Evolutionary conservation across 2,888 invertebrate species (phyloP).

Genomic region (Megastigmus dorsalis): DNA sequence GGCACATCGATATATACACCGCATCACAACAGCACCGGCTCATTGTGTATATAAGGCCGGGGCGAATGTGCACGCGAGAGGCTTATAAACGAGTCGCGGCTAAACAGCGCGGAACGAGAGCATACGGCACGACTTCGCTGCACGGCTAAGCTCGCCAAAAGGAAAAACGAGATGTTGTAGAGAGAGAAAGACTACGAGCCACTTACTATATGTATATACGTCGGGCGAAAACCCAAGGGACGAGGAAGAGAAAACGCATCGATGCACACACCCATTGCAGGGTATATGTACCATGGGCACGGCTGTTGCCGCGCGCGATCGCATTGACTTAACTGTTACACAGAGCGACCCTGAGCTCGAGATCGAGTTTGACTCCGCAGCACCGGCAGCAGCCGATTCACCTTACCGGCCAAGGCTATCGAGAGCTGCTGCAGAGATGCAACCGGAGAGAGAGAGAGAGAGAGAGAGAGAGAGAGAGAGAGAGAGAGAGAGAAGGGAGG

Average conservation of each 20-base stretch:
- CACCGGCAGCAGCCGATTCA: too few species aligned
- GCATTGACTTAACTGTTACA: too few species aligned
- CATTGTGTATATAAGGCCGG: too few species aligned
- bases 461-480: neutral
- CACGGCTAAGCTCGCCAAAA: neutral
- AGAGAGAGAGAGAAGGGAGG: too few species aligned
- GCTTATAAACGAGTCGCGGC: neutral
- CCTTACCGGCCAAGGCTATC: slow-evolving; percentile 22
- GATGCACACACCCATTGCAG: neutral
- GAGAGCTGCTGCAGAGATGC: too few species aligned
- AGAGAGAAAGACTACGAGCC: too few species aligned
- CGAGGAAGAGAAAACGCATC: neutral
- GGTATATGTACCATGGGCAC: neutral
- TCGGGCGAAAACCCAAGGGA: neutral
- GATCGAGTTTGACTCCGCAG: slow-evolving; percentile 22
- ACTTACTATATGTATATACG: too few species aligned
- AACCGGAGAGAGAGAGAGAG: neutral
- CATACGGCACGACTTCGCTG: too few species aligned
- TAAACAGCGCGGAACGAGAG: neutral
- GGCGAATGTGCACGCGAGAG: neutral
- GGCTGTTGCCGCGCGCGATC: neutral
- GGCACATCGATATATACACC: too few species aligned
- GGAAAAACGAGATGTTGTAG: neutral
- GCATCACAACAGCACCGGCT: too few species aligned
- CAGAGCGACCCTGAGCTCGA: slow-evolving; percentile 8